Conservation (phyloP, 2,797 vertebrate species). For the Ataeniobius toweri region DNA sequence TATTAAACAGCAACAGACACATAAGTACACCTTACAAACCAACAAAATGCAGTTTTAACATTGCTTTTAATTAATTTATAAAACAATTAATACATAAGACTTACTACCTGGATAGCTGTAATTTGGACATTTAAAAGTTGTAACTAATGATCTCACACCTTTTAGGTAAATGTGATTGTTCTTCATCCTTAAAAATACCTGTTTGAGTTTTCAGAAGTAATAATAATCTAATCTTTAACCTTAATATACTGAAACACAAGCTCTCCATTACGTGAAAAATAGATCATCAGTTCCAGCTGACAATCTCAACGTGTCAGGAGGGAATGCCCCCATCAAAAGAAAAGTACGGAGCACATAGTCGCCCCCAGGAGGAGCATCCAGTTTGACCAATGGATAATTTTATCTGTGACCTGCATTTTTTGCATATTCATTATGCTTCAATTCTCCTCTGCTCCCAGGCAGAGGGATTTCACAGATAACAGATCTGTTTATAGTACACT, state of each 20-base stretch:
- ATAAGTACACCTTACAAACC: slow-evolving; percentile 16
- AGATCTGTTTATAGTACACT: slow-evolving; percentile 55
- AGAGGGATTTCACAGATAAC: slow-evolving; percentile 76
- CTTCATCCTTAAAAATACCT: background rate
- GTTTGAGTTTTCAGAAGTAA: background rate
- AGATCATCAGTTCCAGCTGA: slow-evolving; percentile 5
- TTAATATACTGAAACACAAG: slow-evolving; percentile 2
- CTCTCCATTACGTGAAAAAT: background rate
- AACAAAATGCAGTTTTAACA: slow-evolving; percentile 19
- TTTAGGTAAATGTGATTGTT: background rate
- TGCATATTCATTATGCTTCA: slow-evolving; percentile 74
- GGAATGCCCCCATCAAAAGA: background rate
- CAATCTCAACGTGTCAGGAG: background rate
- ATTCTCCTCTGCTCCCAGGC: slow-evolving; percentile 49
- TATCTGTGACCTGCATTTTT: slow-evolving; percentile 74
- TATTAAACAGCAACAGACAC: slow-evolving; percentile 6
- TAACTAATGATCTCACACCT: background rate
- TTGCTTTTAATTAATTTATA: slow-evolving; percentile 9
- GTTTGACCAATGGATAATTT: slow-evolving; percentile 66
- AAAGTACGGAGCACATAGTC: slow-evolving; percentile 4
- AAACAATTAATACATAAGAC: background rate
- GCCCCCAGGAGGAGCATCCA: slow-evolving; percentile 26
- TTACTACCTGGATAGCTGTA: background rate
- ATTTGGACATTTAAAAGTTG: background rate
- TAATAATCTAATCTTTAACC: background rate